These are phyloP conservation scores for Archegozetes longisetosus DNA, from an alignment of 1,140 invertebrate genomes.

Conservation along the genomic window DNA sequence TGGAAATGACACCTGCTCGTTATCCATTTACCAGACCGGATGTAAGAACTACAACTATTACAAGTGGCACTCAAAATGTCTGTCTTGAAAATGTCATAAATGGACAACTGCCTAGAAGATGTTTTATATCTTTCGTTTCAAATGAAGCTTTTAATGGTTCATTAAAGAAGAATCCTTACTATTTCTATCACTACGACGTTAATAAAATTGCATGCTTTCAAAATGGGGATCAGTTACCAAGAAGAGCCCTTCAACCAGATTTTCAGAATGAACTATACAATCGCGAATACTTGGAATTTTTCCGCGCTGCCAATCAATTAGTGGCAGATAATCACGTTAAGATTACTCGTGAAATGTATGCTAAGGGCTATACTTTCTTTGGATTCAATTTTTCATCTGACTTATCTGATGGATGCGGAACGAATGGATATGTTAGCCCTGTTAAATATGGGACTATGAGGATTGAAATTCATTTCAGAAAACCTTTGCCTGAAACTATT, in stretches of 20 bases:
- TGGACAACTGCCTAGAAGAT: slow-evolving; percentile 15
- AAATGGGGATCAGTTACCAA: slow-evolving; percentile 7
- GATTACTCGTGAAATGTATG: background rate
- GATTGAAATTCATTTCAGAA: background rate
- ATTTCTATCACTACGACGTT: slow-evolving; percentile 1
- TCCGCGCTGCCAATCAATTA: slow-evolving; percentile 4
- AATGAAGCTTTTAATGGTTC: slow-evolving; percentile 13
- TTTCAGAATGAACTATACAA: slow-evolving; percentile 2
- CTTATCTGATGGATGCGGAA: slow-evolving; percentile 1
- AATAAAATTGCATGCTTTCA: slow-evolving; percentile 11
- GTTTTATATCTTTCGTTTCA: slow-evolving; percentile 12
- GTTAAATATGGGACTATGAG: background rate
- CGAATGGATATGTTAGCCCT: slow-evolving; percentile 4
- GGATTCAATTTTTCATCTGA: slow-evolving; percentile 12
- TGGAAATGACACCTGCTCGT: background rate
- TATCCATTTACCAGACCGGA: slow-evolving; percentile 17
- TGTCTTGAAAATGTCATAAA: slow-evolving; percentile 20
- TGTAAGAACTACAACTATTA: slow-evolving; percentile 18
- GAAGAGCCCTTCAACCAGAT: background rate
- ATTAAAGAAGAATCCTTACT: slow-evolving; percentile 7
- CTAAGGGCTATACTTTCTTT: slow-evolving; percentile 1
- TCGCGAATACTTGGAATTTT: slow-evolving; percentile 7
- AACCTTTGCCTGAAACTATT: background rate
- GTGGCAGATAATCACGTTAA: background rate
- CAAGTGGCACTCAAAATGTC: slow-evolving; percentile 9